A percentile compares a stretch with the other conserved stretches of the same genome.
Conservation (phyloP, 2,888 invertebrate species). For the Crocallis elinguaria region DNA sequence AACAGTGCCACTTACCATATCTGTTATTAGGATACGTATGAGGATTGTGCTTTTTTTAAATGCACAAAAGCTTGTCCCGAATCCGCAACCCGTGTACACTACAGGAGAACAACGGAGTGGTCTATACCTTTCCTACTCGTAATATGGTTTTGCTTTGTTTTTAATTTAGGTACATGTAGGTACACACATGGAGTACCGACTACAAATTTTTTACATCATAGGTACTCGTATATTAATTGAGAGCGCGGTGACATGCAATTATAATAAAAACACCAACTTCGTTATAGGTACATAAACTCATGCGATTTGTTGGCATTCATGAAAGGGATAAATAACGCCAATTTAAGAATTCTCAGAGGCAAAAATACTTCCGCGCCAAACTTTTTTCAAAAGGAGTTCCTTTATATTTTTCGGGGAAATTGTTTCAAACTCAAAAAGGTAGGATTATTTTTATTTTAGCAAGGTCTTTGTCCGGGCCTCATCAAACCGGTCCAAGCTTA, state of each 20-base stretch:
- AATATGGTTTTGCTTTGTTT: too few relatives aligned
- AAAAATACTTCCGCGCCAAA: conserved; percentile 1
- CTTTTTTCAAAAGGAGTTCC: conserved; percentile 15
- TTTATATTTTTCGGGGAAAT: conserved; percentile 23
- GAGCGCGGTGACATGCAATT: too few relatives aligned
- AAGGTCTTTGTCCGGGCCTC: conserved; percentile 42
- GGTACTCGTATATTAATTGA: too few relatives aligned
- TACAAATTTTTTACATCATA: not conserved
- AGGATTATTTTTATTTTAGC: conserved; percentile 44
- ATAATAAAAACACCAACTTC: not conserved
- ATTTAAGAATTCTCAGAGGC: conserved; percentile 3
- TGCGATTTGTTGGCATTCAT: not conserved
- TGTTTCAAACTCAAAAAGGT: conserved; percentile 37
- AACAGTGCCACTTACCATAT: too few relatives aligned
- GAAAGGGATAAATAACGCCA: not conserved
- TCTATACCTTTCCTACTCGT: too few relatives aligned
- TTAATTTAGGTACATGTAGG: too few relatives aligned
- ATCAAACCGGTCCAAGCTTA: conserved; percentile 48
- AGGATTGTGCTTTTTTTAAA: too few relatives aligned
- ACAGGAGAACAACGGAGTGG: too few relatives aligned
- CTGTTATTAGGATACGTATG: too few relatives aligned
- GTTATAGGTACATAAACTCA: not conserved
- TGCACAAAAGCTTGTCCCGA: too few relatives aligned
- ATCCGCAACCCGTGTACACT: too few relatives aligned
- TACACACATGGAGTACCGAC: too few relatives aligned